A percentile compares a stretch with the other conserved stretches of the same genome.
Evolutionary conservation across 2,797 vertebrate genomes (phyloP).

Genomic region (Scolopax rusticola): DNA sequence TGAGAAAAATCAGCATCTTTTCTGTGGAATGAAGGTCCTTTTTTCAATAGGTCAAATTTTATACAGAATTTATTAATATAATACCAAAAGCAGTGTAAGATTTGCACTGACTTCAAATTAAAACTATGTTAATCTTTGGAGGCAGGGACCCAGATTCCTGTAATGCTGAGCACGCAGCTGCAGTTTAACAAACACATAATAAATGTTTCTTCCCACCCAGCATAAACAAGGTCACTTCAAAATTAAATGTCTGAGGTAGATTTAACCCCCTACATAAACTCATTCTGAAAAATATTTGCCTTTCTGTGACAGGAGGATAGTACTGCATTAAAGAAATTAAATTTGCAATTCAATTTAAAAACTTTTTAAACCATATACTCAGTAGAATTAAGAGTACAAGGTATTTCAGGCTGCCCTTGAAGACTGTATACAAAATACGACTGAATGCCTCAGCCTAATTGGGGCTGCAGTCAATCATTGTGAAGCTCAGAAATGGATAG

Average conservation of each 20-base stretch:
- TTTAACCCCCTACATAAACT: conserved; percentile 31
- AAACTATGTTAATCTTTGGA: background rate
- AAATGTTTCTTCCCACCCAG: background rate
- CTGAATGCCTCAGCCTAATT: conserved; percentile 1
- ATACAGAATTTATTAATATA: background rate
- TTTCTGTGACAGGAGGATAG: conserved; percentile 12
- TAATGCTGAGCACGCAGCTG: background rate
- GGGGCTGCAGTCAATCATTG: conserved; percentile 31
- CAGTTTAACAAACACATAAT: conserved; percentile 29
- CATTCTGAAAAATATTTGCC: conserved; percentile 29
- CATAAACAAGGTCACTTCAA: conserved; percentile 48
- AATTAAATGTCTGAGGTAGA: conserved; percentile 36
- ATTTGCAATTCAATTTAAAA: conserved; percentile 41
- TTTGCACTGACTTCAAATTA: background rate
- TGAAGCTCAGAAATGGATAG: background rate
- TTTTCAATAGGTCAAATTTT: background rate
- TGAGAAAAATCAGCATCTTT: background rate
- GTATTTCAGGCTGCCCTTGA: conserved; percentile 50
- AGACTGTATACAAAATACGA: background rate
- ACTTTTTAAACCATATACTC: background rate
- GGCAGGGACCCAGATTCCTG: background rate
- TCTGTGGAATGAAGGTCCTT: background rate
- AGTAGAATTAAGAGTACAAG: conserved; percentile 30
- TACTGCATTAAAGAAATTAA: conserved; percentile 63
- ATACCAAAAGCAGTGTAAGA: background rate